A percentile compares a stretch with the other conserved stretches of the same genome.
Conservation (phyloP, 2,888 invertebrate species). For the Drosophila tripunctata region DNA sequence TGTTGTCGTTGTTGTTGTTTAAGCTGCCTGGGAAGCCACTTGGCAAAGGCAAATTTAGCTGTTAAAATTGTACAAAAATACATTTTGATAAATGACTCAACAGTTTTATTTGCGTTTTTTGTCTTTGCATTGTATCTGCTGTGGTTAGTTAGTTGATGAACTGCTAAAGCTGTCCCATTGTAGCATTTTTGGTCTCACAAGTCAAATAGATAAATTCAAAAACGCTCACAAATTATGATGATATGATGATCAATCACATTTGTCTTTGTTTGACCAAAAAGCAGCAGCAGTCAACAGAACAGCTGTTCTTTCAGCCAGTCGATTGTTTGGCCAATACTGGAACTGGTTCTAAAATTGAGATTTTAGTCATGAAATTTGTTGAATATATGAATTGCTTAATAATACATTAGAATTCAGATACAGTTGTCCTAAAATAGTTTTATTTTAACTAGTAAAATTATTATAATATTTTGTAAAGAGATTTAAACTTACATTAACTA, state of each 20-base stretch:
- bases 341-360: too few relatives aligned
- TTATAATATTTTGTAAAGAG: too few relatives aligned
- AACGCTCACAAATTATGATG: conserved; percentile 59
- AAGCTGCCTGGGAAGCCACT: conserved; percentile 66
- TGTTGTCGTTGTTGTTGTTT: conserved; percentile 12
- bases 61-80: conserved; percentile 58
- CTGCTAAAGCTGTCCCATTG: conserved; percentile 46
- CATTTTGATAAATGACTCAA: conserved; percentile 68
- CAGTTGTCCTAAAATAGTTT: too few relatives aligned
- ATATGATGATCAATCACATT: conserved; percentile 64
- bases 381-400: too few relatives aligned
- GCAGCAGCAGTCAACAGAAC: conserved; percentile 13
- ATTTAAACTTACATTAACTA: too few relatives aligned
- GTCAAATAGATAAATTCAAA: conserved; percentile 64
- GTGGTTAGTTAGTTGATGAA: conserved; percentile 40
- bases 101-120: neutral
- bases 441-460: too few relatives aligned
- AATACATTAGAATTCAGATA: too few relatives aligned
- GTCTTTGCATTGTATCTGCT: neutral
- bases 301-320: conserved; percentile 19
- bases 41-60: conserved; percentile 66
- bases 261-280: conserved; percentile 12
- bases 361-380: too few relatives aligned
- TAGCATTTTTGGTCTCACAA: conserved; percentile 30
- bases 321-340: conserved; percentile 15